phyloP scores from a whole-genome alignment of 2,113 vertebrate genomes.

The Plestiodon gilberti region DNA sequence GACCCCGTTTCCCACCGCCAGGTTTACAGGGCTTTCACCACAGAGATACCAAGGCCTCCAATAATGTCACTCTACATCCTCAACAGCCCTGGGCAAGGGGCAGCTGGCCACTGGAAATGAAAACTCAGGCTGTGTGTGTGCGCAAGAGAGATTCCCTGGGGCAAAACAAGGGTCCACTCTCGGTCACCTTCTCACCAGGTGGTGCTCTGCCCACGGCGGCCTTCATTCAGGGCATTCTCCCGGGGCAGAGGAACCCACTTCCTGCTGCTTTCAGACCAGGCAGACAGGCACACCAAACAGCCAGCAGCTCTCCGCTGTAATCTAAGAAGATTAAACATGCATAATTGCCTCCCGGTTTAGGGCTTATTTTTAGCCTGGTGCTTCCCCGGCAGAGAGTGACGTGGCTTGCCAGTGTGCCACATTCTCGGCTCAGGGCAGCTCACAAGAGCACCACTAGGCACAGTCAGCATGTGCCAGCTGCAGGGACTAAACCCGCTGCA shows the following conservation, averaged over 20 bases:
- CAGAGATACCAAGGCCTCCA: neutral
- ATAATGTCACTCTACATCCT: neutral
- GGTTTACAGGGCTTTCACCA: neutral
- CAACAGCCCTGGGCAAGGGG: too few species aligned
- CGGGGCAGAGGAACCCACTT: neutral
- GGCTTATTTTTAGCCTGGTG: slow-evolving; percentile 39
- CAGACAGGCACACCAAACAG: neutral
- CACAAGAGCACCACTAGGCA: neutral
- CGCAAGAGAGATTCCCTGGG: too few species aligned
- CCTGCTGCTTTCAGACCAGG: neutral
- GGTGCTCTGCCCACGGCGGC: neutral
- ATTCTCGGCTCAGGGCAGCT: neutral
- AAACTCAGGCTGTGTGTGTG: neutral
- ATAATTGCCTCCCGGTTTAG: neutral
- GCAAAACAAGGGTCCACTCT: neutral
- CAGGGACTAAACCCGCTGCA: neutral
- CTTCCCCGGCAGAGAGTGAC: neutral
- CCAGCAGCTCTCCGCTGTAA: neutral
- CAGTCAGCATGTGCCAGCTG: neutral
- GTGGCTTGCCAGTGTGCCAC: neutral
- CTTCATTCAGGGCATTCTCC: neutral
- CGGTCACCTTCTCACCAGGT: neutral
- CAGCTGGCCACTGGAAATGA: too few species aligned
- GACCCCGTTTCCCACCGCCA: neutral
- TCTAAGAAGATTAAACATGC: slow-evolving; percentile 38